Base-by-base conservation (phyloP, 2,888 invertebrate species). In the Idaea biselata region DNA sequence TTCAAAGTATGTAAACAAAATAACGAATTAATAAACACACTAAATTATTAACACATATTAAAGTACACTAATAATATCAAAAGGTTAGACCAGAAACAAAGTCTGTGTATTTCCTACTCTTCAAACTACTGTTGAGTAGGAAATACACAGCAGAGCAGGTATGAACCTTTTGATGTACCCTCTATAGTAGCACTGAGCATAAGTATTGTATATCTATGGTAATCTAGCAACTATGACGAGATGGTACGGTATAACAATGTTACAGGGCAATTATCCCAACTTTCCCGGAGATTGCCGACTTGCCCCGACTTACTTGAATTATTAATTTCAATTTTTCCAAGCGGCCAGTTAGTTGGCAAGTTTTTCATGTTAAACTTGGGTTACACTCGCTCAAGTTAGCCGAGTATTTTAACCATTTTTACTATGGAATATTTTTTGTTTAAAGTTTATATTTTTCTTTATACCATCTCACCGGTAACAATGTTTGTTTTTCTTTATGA, bases 271-370 rank as follows among this genome's bases (percentile, higher is more conserved):
- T 71, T 69, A 71, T 66, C 64, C 61, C 62, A 63, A 69, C 65
- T 64, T 67, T 66, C 63, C 69, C 67, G 64, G 60, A 64, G 65
- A 60, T 60, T 60, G 63, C 58, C 59, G 59, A 62, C 60, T 55
- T 55, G 16, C 33, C 60, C 66, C 68, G 63, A 73, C 65, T 65
- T 78, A 71, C 72, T 73, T 81, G 80, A 79, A 81, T 81, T 80
- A 81, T 81, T 81, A 81, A 81, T 81, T 81, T 79, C 77, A 81
- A 81, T 81, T 81, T 81, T 80, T 81, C 79, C 79, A 69, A 75
- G 69, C 67, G 69, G 68, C 44, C 69, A 69, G 72, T 44, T 44
- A 44, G 73, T 78, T 74, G 74, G 65, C 69, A 74, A 67, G 77
- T 44, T 44, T 44, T 44, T 44, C 44, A 44, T 44, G 44, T 44